A percentile compares a stretch with the other conserved stretches of the same genome.
These are phyloP conservation scores for Epistrophella euchroma DNA, from an alignment of 2,888 invertebrate genomes.

Conservation along the genomic window DNA sequence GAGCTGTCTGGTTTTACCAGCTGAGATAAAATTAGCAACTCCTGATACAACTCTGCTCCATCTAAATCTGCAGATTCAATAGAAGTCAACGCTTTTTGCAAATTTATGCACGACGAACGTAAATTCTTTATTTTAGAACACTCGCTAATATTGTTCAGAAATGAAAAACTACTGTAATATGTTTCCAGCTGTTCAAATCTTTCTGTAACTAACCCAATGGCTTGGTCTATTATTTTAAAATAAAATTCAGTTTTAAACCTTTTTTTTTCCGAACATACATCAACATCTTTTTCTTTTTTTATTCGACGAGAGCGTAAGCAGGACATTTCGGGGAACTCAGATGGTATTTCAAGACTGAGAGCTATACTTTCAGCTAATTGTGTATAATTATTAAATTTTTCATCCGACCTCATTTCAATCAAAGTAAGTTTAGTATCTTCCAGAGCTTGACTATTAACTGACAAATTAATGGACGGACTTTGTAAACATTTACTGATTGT, in stretches of 20 bases:
- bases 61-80: constrained; percentile 17
- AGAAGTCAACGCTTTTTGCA: constrained; percentile 10
- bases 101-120: constrained; percentile 9
- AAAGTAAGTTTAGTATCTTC: constrained; percentile 22
- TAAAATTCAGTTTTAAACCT: constrained; percentile 36
- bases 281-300: constrained; percentile 6
- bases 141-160: constrained; percentile 33
- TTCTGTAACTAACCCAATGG: not conserved
- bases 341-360: constrained; percentile 23
- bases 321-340: not conserved
- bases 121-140: constrained; percentile 18
- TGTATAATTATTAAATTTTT: constrained; percentile 20
- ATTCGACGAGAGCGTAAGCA: constrained; percentile 11
- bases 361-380: constrained; percentile 1
- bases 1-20: constrained; percentile 18
- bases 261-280: constrained; percentile 13
- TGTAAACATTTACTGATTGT: constrained; percentile 27
- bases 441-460: not conserved
- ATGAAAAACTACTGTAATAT: not conserved
- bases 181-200: not conserved
- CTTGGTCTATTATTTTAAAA: constrained; percentile 31
- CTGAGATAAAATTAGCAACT: not conserved
- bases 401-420: constrained; percentile 26
- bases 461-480: constrained; percentile 2
- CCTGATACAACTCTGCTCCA: constrained; percentile 19